These are phyloP conservation scores for Xiphias gladius DNA, from an alignment of 2,113 vertebrate genomes.

Conservation along the genomic window DNA sequence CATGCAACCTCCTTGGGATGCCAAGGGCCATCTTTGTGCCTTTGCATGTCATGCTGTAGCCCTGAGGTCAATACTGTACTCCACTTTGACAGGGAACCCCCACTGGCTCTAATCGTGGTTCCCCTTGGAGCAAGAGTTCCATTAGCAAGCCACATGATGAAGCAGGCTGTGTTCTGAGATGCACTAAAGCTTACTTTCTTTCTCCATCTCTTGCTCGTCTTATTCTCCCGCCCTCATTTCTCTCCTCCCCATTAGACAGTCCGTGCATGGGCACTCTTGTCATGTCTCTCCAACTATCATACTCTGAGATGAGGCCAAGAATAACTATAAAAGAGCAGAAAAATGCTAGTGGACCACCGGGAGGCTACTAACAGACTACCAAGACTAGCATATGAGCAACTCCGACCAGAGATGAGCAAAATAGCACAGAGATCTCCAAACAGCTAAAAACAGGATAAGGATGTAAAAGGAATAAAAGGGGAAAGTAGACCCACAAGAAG, in stretches of 20 bases:
- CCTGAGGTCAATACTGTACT: conserved; percentile 51
- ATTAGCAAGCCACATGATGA: conserved; percentile 45
- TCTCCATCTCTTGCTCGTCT: conserved; percentile 21
- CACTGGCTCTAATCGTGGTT: conserved; percentile 14
- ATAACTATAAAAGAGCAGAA: conserved; percentile 55
- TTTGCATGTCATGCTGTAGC: conserved; percentile 36
- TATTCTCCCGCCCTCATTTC: conserved; percentile 17
- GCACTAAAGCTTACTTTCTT: conserved; percentile 13
- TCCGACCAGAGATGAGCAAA: not conserved
- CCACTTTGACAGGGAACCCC: conserved; percentile 29
- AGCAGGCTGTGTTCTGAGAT: conserved; percentile 6
- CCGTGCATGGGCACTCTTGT: conserved; percentile 50
- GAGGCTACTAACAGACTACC: conserved; percentile 39
- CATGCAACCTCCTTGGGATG: not conserved
- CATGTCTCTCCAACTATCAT: conserved; percentile 34
- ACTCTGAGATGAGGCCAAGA: conserved; percentile 56
- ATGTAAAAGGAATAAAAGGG: conserved; percentile 24
- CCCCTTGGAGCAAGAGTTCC: not conserved
- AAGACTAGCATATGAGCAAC: conserved; percentile 11
- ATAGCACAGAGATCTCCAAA: not conserved
- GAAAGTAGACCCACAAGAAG: not conserved
- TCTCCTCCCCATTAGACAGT: conserved; percentile 34
- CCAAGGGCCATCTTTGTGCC: conserved; percentile 31
- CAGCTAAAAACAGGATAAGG: conserved; percentile 1
- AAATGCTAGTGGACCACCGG: conserved; percentile 46